Evolutionary conservation across 2,113 vertebrate species (phyloP).

Genomic region (Bufo gargarizans): DNA sequence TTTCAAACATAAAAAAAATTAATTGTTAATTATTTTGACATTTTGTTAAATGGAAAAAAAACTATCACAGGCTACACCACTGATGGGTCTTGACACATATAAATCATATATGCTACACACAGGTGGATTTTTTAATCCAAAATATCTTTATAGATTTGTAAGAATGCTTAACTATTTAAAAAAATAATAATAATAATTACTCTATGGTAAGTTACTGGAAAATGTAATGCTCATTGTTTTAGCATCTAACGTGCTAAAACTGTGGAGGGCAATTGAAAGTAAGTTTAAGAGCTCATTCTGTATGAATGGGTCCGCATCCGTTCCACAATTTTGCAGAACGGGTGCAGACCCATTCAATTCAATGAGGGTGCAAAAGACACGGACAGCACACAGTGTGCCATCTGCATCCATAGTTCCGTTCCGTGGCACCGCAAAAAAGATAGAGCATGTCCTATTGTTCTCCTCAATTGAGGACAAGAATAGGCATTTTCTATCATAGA

Average conservation of each 20-base stretch:
- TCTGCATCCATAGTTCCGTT: too few species aligned
- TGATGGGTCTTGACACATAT: background rate
- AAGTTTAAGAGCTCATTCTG: background rate
- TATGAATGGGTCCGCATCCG: too few species aligned
- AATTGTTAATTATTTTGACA: background rate
- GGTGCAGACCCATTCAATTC: too few species aligned
- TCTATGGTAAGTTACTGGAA: background rate
- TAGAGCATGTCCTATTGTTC: too few species aligned
- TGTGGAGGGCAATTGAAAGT: background rate
- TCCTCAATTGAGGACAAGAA: too few species aligned
- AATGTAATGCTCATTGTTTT: background rate
- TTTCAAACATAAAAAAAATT: background rate
- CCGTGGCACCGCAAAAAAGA: too few species aligned
- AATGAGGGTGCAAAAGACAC: too few species aligned
- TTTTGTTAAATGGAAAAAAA: background rate
- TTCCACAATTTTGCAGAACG: too few species aligned
- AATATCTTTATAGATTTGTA: background rate
- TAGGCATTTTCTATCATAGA: too few species aligned
- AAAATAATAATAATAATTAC: background rate
- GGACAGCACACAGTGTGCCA: too few species aligned
- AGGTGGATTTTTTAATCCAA: background rate
- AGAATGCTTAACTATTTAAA: background rate
- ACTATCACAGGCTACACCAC: background rate
- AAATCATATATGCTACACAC: background rate
- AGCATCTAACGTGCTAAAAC: background rate